These are phyloP conservation scores for Oxystoma pomonae DNA, from an alignment of 2,888 invertebrate species.

Conservation along the genomic window DNA sequence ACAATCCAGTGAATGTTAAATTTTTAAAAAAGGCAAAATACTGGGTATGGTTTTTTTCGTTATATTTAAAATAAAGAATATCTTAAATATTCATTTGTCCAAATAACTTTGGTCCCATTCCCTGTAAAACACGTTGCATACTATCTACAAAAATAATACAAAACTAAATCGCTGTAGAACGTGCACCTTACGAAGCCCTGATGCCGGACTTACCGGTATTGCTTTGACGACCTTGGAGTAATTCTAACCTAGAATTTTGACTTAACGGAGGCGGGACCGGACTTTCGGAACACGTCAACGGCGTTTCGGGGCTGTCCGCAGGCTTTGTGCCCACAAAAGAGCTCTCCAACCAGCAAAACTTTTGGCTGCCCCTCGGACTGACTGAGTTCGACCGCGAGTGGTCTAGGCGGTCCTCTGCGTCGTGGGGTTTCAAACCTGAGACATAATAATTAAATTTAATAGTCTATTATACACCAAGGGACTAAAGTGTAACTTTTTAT, in stretches of 20 bases:
- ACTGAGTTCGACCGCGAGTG: conserved; percentile 37
- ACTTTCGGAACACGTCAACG: conserved; percentile 47
- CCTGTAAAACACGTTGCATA: too few species aligned
- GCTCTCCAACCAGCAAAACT: conserved; percentile 87
- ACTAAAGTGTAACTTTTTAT: too few species aligned
- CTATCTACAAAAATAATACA: too few species aligned
- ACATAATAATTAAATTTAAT: too few species aligned
- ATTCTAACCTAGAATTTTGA: conserved; percentile 53
- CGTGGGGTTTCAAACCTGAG: conserved; percentile 22
- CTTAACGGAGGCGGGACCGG: conserved; percentile 32
- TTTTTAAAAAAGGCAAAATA: too few species aligned
- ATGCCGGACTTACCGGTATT: conserved; percentile 48
- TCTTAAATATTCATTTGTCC: too few species aligned
- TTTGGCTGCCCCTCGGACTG: conserved; percentile 61
- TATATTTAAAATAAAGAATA: too few species aligned
- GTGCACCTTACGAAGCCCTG: neutral
- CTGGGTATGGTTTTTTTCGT: too few species aligned
- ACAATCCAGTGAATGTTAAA: too few species aligned
- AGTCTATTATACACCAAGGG: too few species aligned
- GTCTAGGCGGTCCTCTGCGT: conserved; percentile 35
- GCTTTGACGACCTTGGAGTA: conserved; percentile 38
- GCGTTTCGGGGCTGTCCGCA: conserved; percentile 80
- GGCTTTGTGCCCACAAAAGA: conserved; percentile 86
- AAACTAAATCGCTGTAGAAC: too few species aligned
- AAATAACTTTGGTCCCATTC: too few species aligned